phyloP scores from a whole-genome alignment of 92 coral and sea anemone genomes.

The Actinostola sp. region DNA sequence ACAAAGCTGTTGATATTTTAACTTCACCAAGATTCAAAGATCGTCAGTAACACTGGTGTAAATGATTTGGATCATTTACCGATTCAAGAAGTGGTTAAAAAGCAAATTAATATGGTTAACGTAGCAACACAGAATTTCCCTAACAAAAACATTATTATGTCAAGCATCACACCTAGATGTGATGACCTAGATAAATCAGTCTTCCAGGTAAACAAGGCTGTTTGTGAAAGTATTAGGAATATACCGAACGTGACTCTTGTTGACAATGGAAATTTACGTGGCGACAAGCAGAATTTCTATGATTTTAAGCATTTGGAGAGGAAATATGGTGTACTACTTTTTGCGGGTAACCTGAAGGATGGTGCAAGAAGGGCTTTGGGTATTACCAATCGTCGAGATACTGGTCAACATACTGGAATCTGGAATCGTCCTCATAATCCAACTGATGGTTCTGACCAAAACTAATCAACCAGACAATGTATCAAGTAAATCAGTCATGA shows the following conservation, averaged over 20 bases:
- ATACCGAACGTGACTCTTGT: constrained; percentile 4
- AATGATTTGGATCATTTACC: constrained; percentile 33
- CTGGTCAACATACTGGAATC: too few species aligned
- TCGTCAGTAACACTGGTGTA: constrained; percentile 33
- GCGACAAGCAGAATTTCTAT: background rate
- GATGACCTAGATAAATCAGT: constrained; percentile 22
- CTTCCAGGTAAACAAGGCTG: background rate
- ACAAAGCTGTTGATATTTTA: constrained; percentile 20
- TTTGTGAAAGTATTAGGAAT: constrained; percentile 1
- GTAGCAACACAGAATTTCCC: constrained; percentile 16
- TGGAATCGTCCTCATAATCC: too few species aligned
- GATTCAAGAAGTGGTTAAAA: background rate
- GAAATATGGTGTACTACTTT: constrained; percentile 16
- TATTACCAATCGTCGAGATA: background rate
- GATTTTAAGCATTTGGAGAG: constrained; percentile 16
- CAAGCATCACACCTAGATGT: constrained; percentile 28
- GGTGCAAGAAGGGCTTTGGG: constrained; percentile 3
- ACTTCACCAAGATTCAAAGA: constrained; percentile 12
- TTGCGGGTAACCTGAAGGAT: constrained; percentile 4
- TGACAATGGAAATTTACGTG: constrained; percentile 23
- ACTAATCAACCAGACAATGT: too few species aligned
- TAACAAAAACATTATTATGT: constrained; percentile 1
- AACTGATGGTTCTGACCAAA: too few species aligned
- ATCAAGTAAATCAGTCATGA: too few species aligned
- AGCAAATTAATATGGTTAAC: constrained; percentile 19